phyloP scores from a whole-genome alignment of 2,113 vertebrate species.

The Petaurus breviceps region DNA sequence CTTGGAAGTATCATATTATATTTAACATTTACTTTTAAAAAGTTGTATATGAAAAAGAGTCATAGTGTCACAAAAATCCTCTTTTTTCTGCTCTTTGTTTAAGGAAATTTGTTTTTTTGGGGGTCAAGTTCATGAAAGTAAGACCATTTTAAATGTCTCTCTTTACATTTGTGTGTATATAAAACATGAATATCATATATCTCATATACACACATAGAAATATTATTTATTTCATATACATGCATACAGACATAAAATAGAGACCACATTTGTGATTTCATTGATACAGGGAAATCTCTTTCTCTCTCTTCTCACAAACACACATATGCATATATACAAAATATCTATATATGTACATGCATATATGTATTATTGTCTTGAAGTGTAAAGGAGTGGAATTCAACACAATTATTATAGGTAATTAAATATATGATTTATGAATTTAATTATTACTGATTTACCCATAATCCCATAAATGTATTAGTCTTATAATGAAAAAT shows the following conservation, averaged over 20 bases:
- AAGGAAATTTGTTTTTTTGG: not conserved
- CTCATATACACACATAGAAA: not conserved
- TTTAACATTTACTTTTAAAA: not conserved
- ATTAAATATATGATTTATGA: conserved; percentile 46
- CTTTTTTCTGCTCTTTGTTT: not conserved
- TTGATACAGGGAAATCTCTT: not conserved
- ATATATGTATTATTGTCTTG: too few species aligned
- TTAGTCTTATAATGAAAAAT: not conserved
- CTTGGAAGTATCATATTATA: not conserved
- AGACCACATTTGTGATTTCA: not conserved
- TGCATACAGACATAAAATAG: not conserved
- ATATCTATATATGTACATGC: too few species aligned
- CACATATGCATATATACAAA: not conserved
- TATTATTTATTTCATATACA: not conserved
- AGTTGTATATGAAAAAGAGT: not conserved
- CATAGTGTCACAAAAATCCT: not conserved
- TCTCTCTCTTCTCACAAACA: too few species aligned
- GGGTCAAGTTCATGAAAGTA: not conserved
- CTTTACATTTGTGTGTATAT: not conserved
- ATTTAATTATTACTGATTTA: conserved; percentile 52
- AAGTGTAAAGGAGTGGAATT: conserved; percentile 39
- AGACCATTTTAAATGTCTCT: not conserved
- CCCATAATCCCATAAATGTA: conserved; percentile 45
- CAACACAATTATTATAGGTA: conserved; percentile 57
- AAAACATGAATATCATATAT: too few species aligned